phyloP scores from a whole-genome alignment of 2,888 invertebrate species.

The Colletes collaris region DNA sequence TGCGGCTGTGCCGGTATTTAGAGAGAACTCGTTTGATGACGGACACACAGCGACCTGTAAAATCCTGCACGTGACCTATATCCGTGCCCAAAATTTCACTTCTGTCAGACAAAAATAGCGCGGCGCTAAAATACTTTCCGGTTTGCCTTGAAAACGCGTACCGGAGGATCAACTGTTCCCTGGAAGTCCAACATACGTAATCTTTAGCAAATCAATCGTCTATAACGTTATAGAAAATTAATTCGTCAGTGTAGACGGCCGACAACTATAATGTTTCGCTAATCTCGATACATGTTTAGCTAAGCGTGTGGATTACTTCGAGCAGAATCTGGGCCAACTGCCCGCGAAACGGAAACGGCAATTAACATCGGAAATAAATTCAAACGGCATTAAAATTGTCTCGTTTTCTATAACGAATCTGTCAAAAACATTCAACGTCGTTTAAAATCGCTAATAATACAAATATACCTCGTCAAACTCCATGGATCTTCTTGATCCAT shows the following conservation, averaged over 20 bases:
- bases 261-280: constrained; percentile 2
- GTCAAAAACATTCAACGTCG: no score
- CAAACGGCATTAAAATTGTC: background rate
- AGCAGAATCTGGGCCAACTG: constrained; percentile 47
- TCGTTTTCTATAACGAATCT: no score
- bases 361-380: background rate
- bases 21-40: background rate
- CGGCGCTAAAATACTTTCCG: constrained; percentile 68
- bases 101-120: constrained; percentile 72
- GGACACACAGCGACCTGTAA: constrained; percentile 41
- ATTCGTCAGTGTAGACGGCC: background rate
- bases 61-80: constrained; percentile 73
- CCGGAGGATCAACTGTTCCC: constrained; percentile 39
- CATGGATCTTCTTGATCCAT: no score
- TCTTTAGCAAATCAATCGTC: background rate
- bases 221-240: background rate
- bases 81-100: constrained; percentile 70
- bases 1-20: background rate
- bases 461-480: no score
- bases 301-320: constrained; percentile 22
- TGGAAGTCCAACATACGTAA: background rate
- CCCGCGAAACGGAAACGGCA: constrained; percentile 31
- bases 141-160: constrained; percentile 68
- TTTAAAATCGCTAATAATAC: no score
- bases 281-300: constrained; percentile 26